These are phyloP conservation scores for Polymixis lichenea DNA, from an alignment of 2,888 invertebrate genomes.

Conservation along the genomic window DNA sequence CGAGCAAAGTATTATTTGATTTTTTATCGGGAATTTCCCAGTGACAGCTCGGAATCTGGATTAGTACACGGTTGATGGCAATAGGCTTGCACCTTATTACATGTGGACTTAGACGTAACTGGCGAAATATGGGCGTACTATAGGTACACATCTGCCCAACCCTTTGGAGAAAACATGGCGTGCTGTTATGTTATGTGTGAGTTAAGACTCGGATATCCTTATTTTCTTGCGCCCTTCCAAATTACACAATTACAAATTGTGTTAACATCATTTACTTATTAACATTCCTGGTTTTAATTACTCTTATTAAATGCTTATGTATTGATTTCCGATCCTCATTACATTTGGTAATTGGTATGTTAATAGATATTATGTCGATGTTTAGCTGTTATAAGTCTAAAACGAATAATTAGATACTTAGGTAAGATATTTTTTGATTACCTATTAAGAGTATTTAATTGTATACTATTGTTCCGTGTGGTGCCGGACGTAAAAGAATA, in stretches of 20 bases:
- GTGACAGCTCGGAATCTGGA: no score
- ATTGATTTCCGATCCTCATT: conserved; percentile 45
- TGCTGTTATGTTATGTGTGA: no score
- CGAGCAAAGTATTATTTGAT: no score
- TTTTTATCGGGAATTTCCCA: no score
- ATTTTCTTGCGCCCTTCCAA: conserved; percentile 10
- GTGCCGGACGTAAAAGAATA: no score
- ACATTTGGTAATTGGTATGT: conserved; percentile 25
- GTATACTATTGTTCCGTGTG: no score
- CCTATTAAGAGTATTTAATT: neutral
- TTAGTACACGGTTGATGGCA: no score
- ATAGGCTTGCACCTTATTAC: no score
- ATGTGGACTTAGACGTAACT: no score
- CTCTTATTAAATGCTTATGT: conserved; percentile 35
- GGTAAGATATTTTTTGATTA: neutral
- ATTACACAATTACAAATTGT: conserved; percentile 22
- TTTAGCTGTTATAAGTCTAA: neutral
- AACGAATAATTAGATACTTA: neutral
- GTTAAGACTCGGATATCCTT: conserved; percentile 34
- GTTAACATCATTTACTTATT: conserved; percentile 24
- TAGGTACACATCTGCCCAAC: no score
- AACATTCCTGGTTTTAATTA: conserved; percentile 47
- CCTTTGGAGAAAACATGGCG: no score
- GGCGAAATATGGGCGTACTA: no score
- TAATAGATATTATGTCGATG: conserved; percentile 11